These are phyloP conservation scores for Orestias chungarensis DNA, from an alignment of 2,797 vertebrate species.

Conservation along the genomic window DNA sequence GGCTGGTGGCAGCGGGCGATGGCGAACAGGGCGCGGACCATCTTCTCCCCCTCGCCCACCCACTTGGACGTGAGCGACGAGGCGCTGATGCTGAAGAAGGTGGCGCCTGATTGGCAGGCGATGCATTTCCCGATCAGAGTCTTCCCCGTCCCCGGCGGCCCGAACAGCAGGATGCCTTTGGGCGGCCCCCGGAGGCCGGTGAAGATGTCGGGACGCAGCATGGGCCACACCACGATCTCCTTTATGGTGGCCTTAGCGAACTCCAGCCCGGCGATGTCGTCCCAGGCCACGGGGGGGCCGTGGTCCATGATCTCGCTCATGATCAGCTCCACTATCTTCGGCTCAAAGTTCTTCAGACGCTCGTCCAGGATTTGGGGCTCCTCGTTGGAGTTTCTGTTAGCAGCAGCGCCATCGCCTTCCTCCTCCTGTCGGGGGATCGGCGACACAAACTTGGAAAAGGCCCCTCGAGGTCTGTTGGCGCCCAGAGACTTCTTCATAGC, in stretches of 20 bases:
- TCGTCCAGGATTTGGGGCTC: constrained; percentile 82
- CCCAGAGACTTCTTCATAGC: constrained; percentile 90
- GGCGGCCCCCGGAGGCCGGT: constrained; percentile 94
- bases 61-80: constrained; percentile 98
- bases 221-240: constrained; percentile 98
- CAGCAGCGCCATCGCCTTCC: constrained; percentile 57
- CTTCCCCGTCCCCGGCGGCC: constrained; percentile 96
- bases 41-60: constrained; percentile 98
- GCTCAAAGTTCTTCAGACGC: constrained; percentile 91
- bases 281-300: constrained; percentile 90
- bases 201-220: constrained; percentile 97
- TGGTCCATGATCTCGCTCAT: constrained; percentile 98
- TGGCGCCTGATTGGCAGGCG: constrained; percentile 94
- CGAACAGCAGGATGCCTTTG: constrained; percentile 95
- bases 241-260: constrained; percentile 97
- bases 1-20: constrained; percentile 95
- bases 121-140: constrained; percentile 98
- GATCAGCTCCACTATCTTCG: constrained; percentile 95
- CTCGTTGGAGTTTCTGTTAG: constrained; percentile 22
- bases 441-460: constrained; percentile 91
- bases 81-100: constrained; percentile 98
- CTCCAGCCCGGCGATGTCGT: constrained; percentile 95
- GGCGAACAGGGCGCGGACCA: constrained; percentile 93
- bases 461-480: constrained; percentile 87
- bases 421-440: constrained; percentile 87